Evolutionary conservation across 1,140 invertebrate genomes (phyloP).

Genomic region (Kradibia gibbosae): DNA sequence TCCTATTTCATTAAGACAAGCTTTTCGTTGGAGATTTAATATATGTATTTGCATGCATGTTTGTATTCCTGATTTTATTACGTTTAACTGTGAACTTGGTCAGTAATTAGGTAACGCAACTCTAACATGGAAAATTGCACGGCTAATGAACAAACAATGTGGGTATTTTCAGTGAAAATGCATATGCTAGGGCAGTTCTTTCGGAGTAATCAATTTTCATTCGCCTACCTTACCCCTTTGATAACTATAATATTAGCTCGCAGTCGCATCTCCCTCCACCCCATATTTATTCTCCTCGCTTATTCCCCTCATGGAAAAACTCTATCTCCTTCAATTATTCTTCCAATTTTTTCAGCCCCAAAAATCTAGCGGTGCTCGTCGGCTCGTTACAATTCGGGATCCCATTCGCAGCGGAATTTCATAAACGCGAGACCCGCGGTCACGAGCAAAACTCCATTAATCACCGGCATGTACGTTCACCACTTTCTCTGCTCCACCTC

Average conservation of each 20-base stretch:
- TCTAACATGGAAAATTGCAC: not conserved
- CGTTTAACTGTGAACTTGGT: not conserved
- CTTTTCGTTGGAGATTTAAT: too few relatives aligned
- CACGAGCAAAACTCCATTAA: constrained; percentile 57
- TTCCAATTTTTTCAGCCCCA: constrained; percentile 38
- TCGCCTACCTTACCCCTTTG: not conserved
- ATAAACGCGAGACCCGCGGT: constrained; percentile 50
- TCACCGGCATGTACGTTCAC: constrained; percentile 47
- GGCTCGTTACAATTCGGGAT: constrained; percentile 17
- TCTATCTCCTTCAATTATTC: constrained; percentile 1
- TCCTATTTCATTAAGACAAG: too few relatives aligned
- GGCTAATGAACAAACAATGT: not conserved
- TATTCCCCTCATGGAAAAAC: not conserved
- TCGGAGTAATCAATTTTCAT: not conserved
- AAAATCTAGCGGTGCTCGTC: constrained; percentile 41
- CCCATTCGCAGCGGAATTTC: constrained; percentile 48
- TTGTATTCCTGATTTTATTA: too few relatives aligned
- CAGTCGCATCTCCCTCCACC: not conserved
- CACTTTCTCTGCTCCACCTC: not conserved
- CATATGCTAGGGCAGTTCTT: not conserved
- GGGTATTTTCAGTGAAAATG: not conserved
- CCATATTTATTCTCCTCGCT: not conserved
- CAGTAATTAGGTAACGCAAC: not conserved
- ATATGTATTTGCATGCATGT: too few relatives aligned
- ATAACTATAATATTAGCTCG: not conserved